Evolutionary conservation across 2,888 invertebrate species (phyloP).

Genomic region (Celastrina argiolus): DNA sequence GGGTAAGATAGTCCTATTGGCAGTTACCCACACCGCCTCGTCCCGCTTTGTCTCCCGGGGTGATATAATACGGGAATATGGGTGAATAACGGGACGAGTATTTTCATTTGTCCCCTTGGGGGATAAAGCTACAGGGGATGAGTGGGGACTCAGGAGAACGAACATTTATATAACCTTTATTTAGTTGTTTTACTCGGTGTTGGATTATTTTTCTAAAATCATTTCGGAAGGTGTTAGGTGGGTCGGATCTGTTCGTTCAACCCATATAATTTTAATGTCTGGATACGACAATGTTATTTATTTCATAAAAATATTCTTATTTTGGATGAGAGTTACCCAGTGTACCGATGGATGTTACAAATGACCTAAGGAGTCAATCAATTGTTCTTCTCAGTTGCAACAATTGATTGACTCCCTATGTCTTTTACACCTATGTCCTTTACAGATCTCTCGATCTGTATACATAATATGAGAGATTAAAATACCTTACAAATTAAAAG

Average conservation of each 20-base stretch:
- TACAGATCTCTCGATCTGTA: too few relatives aligned
- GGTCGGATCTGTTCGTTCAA: constrained; percentile 13
- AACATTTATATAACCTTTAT: not conserved
- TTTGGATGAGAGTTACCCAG: constrained; percentile 19
- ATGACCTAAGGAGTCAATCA: not conserved
- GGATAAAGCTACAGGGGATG: not conserved
- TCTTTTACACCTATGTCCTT: too few relatives aligned
- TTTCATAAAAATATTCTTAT: not conserved
- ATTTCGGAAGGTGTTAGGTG: constrained; percentile 14
- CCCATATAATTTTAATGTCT: not conserved
- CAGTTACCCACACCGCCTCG: not conserved
- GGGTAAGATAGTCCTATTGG: not conserved
- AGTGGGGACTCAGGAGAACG: not conserved
- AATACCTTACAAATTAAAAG: not conserved
- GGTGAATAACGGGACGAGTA: not conserved
- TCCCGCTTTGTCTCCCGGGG: not conserved
- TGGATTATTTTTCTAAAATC: constrained; percentile 11
- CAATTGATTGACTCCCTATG: too few relatives aligned
- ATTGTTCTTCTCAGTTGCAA: constrained; percentile 27
- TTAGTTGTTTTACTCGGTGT: constrained; percentile 15
- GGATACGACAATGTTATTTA: not conserved
- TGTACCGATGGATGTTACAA: constrained; percentile 22
- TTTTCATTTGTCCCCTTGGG: not conserved
- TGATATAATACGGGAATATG: not conserved
- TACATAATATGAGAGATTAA: not conserved